These are phyloP conservation scores for Drosophila carrolli DNA, from an alignment of 1,140 invertebrate species.

Conservation along the genomic window DNA sequence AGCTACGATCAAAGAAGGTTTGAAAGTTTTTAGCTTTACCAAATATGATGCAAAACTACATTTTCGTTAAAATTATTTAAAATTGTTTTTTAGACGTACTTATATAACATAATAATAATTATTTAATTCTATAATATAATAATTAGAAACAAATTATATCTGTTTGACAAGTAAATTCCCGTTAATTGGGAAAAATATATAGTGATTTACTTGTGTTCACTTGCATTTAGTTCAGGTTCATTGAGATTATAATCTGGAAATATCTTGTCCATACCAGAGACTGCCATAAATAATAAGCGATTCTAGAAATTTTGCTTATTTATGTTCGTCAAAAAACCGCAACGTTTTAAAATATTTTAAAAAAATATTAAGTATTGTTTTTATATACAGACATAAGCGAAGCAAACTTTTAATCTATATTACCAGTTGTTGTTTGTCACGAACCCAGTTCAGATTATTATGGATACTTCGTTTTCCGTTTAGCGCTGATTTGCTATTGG, in stretches of 20 bases:
- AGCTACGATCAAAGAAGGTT: no score
- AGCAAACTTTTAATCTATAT: constrained; percentile 2
- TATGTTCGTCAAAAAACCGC: not conserved
- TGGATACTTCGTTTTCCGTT: not conserved
- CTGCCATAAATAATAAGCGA: not conserved
- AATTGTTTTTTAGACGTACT: no score
- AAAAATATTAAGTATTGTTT: not conserved
- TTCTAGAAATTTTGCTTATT: not conserved
- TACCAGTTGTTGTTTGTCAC: constrained; percentile 7
- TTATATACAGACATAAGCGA: not conserved
- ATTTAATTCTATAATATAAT: no score
- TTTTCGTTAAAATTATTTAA: no score
- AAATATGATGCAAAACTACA: no score
- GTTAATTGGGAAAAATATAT: constrained; percentile 2
- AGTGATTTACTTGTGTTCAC: not conserved
- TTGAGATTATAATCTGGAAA: not conserved
- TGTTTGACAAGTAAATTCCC: not conserved
- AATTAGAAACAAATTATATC: no score
- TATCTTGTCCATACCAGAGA: not conserved
- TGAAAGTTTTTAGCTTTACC: no score
- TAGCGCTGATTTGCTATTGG: constrained; percentile 27
- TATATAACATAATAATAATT: no score
- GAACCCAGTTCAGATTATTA: constrained; percentile 3
- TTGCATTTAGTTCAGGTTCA: not conserved
- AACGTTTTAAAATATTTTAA: not conserved